phyloP scores from a whole-genome alignment of 2,113 vertebrate species.

The Pithys albifrons region DNA sequence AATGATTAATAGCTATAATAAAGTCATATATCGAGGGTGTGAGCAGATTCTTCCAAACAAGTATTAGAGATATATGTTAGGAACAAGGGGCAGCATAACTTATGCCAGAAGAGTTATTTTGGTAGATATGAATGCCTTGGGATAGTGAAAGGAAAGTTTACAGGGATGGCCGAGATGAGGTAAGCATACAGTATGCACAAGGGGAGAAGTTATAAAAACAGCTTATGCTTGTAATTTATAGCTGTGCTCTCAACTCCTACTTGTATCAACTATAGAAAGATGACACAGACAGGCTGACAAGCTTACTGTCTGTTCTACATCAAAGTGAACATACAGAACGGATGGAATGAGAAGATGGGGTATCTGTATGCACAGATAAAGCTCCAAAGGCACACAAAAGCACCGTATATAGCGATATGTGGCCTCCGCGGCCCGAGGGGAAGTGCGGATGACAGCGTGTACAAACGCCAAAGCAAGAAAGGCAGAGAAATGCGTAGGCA shows the following conservation, averaged over 20 bases:
- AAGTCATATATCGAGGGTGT: neutral
- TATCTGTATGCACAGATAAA: rapidly evolving
- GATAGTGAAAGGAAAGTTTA: neutral
- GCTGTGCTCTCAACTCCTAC: neutral
- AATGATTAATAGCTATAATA: neutral
- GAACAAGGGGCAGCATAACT: neutral
- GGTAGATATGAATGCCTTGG: neutral
- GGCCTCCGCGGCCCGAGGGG: neutral
- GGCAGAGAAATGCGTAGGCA: rapidly evolving
- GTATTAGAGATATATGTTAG: neutral
- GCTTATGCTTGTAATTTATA: neutral
- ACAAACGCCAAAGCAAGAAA: rapidly evolving
- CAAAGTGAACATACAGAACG: rapidly evolving
- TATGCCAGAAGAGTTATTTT: neutral
- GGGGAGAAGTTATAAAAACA: neutral
- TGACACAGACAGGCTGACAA: neutral
- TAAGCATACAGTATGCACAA: neutral
- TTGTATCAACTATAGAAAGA: rapidly evolving
- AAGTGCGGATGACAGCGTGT: rapidly evolving
- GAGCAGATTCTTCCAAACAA: neutral
- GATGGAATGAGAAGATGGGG: rapidly evolving
- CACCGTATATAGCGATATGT: rapidly evolving
- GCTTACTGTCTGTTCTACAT: neutral
- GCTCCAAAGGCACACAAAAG: neutral
- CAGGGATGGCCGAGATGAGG: neutral